Base-by-base conservation (phyloP, 2,888 invertebrate genomes). In the Steinernema hermaphroditum region DNA sequence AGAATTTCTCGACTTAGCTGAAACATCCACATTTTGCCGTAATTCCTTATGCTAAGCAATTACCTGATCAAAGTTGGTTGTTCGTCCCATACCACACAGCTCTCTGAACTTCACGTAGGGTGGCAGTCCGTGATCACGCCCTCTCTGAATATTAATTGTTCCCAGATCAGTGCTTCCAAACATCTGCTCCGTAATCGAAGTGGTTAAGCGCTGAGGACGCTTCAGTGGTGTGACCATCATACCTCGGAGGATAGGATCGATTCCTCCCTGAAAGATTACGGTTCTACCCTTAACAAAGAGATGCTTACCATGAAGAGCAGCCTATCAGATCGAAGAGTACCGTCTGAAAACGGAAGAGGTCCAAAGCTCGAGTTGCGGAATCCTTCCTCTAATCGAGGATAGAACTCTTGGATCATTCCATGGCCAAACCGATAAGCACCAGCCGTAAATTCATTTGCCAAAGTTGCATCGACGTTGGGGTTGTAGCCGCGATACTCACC, bases 291-390 rank as follows among this genome's bases (percentile, higher is more conserved):
- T 16, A 34, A 14, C 2, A 19, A 24, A 14, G 1, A 32, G 34
- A 9, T 37, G 12, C 9, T 16, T 27, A 62, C 76, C 71, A 98
- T 96, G 81, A 96, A 94, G 0, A 95, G 92, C 0, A 95, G 87
- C 75, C 95, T 89, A 92, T 95, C 95, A 0, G 97, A 96, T 22
- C 96, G 91, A 87, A 97, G 97, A 88, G 98, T 97, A 0, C 96
- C 96, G 87, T 94, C 92, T 73, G 94, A 92, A 16, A 98, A 89
- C 2, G 92, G 91, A 50, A 98, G 89, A 86, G 96, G 92, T 0
- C 96, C 96, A 88, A 80, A 77, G 4, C 77, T 71, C n/a, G 75
- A 77, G 88, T 97, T 94, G 92, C 0, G 92, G 90, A 80, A 95
- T 94, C 0, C 87, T 83, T 91, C 91, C 86, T 94, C 92, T 27